Conservation (phyloP, 2,113 vertebrate species). For the Lutjanus erythropterus region DNA sequence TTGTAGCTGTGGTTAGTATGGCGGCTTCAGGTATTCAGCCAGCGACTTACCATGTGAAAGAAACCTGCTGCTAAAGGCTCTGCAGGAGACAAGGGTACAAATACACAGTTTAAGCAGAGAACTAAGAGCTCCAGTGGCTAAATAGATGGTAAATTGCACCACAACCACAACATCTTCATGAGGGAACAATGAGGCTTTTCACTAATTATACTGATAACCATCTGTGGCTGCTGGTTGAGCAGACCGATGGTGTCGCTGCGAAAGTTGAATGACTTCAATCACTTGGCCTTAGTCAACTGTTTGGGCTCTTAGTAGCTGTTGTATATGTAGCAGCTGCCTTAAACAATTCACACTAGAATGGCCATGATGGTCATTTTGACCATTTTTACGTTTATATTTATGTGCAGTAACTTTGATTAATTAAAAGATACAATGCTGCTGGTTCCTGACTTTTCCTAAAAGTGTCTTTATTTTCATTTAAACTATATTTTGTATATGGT, state of each 20-base stretch:
- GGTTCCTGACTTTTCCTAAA: no score
- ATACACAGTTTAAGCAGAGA: slow-evolving; percentile 63
- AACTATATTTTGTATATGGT: no score
- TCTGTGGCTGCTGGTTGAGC: slow-evolving; percentile 36
- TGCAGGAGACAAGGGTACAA: slow-evolving; percentile 59
- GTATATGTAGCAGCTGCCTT: slow-evolving; percentile 31
- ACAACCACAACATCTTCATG: slow-evolving; percentile 54
- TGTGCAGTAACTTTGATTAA: no score
- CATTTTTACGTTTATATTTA: no score
- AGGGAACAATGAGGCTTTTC: slow-evolving; percentile 66
- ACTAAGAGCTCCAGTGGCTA: slow-evolving; percentile 59
- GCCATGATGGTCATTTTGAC: no score
- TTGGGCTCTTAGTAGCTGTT: slow-evolving; percentile 32
- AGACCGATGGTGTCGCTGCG: slow-evolving; percentile 30
- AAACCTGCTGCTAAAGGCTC: slow-evolving; percentile 46
- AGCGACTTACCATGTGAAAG: slow-evolving; percentile 66
- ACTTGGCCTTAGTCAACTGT: slow-evolving; percentile 18
- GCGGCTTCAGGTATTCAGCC: slow-evolving; percentile 38
- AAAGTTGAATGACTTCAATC: slow-evolving; percentile 54
- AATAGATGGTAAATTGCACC: slow-evolving; percentile 58
- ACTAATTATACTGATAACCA: slow-evolving; percentile 67
- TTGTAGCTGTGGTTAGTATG: slow-evolving; percentile 6
- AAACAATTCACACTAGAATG: no score
- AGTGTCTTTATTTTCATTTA: no score
- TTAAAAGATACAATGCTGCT: no score